Evolutionary conservation across 2,888 invertebrate species (phyloP), one percentile per base, ranked within the genome.

Genomic region (Cremastobaeus sp.): DNA sequence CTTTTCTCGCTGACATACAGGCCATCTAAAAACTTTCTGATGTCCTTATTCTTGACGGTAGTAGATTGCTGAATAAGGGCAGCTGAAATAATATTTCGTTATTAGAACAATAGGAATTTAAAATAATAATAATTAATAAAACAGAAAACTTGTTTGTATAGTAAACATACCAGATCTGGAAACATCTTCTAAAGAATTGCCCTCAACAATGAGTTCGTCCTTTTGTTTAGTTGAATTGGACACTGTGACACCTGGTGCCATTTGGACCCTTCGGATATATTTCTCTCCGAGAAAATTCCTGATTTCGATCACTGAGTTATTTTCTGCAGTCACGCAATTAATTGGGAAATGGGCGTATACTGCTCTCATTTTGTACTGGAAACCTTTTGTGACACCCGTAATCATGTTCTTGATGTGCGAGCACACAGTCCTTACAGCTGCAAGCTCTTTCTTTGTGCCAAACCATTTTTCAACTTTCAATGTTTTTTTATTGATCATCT

Each of bases 11-110:
- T 98, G 65, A 99, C 99, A 89, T 99, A 99, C 79, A 99, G 92
- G 87, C 99, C 99, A 87, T 99, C 99, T 90, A 99, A 95, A 92
- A 99, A 99, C 89, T 99, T 99, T 91, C 99, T 93, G 90, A 99
- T 99, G 92, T 99, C 99, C 92, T 99, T 99, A 89, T 98, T 96
- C 90, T 99, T 98, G 54, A 99, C 99, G 77, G 96, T 95, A 57
- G 99, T 99, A 12, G 98, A 98, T 89, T 99, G 99, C 89, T 99
- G 99, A 86, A 99, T 98, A 66, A 97, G 92, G 66, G 99, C 99
- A 87, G 99, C 99, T 92, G 88, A 72, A 90, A 89, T 50, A 70
- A 47, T 71, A 32, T n/a, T n/a, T n/a, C n/a, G n/a, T n/a, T n/a
- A n/a, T n/a, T n/a, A n/a, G n/a, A n/a, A n/a, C n/a, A n/a, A n/a